Evolutionary conservation across 2,113 vertebrate genomes (phyloP), one percentile per base, ranked within the genome.

Genomic region (Vidua chalybeata): DNA sequence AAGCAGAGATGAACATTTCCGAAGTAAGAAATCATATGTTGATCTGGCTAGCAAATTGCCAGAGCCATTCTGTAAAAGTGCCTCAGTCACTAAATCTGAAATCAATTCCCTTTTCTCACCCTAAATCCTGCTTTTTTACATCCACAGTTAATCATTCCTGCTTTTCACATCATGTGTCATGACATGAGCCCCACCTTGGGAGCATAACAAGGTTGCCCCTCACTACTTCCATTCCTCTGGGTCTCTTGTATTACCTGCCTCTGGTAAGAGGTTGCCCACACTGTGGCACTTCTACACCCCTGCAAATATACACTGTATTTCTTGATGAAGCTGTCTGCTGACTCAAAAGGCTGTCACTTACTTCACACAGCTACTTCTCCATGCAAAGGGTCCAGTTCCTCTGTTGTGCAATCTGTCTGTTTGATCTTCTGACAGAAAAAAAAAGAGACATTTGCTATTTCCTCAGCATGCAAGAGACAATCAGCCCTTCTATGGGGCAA

Each of bases 391-490:
- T 51, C 43, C 23, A 23, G 92, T 90, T 96, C 83, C 94, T 89
- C 92, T 93, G 35, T 96, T 96, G 80, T 72, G 79, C 64, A 96
- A 90, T 96, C 68, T 73, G 66, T 84, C 93, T 37, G 9, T 89
- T 81, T 55, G 48, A 90, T 87, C 63, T 83, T 93, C 75, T 73
- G 69, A 84, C 1, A 1, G 43, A 73, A 75, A 49, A 84, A 67
- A 49, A 20, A 37, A 13, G 39, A 89, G 43, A 64, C 23, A 24
- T 78, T 84, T 84, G 27, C 41, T 84, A 26, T 94, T 94, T 91
- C 74, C 37, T 89, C 52, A 84, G 15, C 49, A 33, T 1, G 6
- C 66, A 91, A 61, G 52, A 76, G 52, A 39, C 55, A 82, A 18
- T 45, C 27, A 22, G 15, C 13, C 51, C 58, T 86, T 84, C 82